Base-by-base conservation (phyloP, 2,888 invertebrate genomes). In the Vesta saturnalis region DNA sequence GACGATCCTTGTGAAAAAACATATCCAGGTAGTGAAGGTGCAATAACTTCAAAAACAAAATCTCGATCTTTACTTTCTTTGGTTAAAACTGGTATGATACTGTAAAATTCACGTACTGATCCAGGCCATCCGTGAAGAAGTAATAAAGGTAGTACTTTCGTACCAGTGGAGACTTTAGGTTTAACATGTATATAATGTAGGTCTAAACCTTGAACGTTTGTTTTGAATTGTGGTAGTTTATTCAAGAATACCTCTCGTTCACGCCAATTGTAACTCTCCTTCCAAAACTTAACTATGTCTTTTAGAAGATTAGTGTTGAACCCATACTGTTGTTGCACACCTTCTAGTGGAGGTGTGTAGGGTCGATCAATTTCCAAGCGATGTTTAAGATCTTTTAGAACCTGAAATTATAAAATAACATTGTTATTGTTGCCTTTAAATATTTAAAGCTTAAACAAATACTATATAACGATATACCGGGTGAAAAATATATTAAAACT, bases 51-150 rank as follows among this genome's bases (percentile, higher is more conserved):
- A 76, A 92, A 92, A 0, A 89, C 90, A 72, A 90, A 90, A 71
- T 89, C 84, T 35, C 85, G 81, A 0, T 85, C 87, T 0, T 83
- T 76, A 49, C 84, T 83, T 0, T 85, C 85, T 0, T 87, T 89
- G 0, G 80, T 82, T 10, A 94, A 84, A 46, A 88, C 78, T 0
- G 93, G 93, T 55, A 94, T 90, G 0, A 93, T 82, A 57, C 90
- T 89, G 77, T 92, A 91, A 83, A 95, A 96, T 83, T 96, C 96
- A 14, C 90, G 85, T 0, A 95, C 87, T 0, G 94, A 94, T 0
- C 95, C 94, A 0, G 96, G 96, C 96, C 96, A 96, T 43, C 96
- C 96, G 80, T 97, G 96, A 14, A 93, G 83, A 56, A 96, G 75
- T 1, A 94, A 82, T 0, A 94, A 77, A 0, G 94, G 93, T 0